phyloP scores from a whole-genome alignment of 2,113 vertebrate genomes.

The Notothenia coriiceps region DNA sequence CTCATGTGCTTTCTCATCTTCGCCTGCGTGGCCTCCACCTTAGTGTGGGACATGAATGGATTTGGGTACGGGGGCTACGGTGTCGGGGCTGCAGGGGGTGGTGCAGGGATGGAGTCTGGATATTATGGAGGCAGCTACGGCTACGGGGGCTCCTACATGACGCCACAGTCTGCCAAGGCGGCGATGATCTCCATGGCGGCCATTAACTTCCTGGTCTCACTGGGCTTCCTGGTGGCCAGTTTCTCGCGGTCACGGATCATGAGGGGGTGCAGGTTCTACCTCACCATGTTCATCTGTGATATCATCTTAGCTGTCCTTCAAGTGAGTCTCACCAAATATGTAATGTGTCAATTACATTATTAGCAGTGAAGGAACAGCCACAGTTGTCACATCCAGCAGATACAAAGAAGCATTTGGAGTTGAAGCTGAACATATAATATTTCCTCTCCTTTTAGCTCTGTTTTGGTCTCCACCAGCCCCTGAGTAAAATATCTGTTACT shows the following conservation, averaged over 20 bases:
- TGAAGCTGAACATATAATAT: background rate
- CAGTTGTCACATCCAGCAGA: background rate
- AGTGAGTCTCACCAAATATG: slow-evolving; percentile 50
- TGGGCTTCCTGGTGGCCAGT: slow-evolving; percentile 86
- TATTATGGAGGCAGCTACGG: slow-evolving; percentile 85
- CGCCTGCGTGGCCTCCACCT: slow-evolving; percentile 89
- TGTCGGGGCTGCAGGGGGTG: slow-evolving; percentile 25
- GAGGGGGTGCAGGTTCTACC: slow-evolving; percentile 86
- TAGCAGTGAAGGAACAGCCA: background rate
- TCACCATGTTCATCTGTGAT: slow-evolving; percentile 83
- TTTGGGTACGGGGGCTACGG: slow-evolving; percentile 66
- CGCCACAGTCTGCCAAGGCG: slow-evolving; percentile 87
- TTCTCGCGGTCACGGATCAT: slow-evolving; percentile 81
- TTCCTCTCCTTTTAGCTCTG: background rate
- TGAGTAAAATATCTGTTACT: background rate
- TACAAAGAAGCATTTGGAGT: background rate
- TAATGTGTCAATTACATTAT: background rate
- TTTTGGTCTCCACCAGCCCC: background rate
- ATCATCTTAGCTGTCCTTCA: slow-evolving; percentile 85
- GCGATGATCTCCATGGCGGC: slow-evolving; percentile 90
- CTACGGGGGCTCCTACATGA: slow-evolving; percentile 81
- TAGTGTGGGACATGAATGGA: slow-evolving; percentile 89
- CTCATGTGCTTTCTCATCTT: slow-evolving; percentile 88
- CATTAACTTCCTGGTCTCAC: slow-evolving; percentile 85
- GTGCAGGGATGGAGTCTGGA: slow-evolving; percentile 47